Evolutionary conservation across 2,797 vertebrate genomes (phyloP), one percentile per base, ranked within the genome.

Genomic region (Euphonia xanthogaster): DNA sequence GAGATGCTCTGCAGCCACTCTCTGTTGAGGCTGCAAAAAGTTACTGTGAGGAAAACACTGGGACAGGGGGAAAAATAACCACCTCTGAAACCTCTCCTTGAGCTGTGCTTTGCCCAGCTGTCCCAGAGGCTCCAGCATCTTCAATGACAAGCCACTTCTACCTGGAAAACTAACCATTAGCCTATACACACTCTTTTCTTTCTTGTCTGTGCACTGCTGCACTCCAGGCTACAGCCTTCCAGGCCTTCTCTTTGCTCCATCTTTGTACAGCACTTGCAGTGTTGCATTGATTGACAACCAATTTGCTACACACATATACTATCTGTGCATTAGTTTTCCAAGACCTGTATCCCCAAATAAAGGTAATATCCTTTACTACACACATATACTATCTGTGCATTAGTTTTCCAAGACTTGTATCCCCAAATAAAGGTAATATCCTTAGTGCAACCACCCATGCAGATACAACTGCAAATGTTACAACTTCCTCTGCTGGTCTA

Each of bases 301-400:
- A 80, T 10, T 47, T 67, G 31, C 1, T 37, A 39, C 24, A 40
- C 2, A n/a, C 4, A 35, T 1, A 60, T 0, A 5, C 10, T n/a
- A 53, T 5, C 44, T 51, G 20, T 58, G 47, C 35, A 24, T 67
- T 16, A 7, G 9, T 33, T 92, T 93, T 87, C 55, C 45, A 71
- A 85, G 60, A 51, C 20, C 27, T 47, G 4, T 8, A 61, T 35
- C 30, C 51, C 39, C 67, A 85, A 15, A 33, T 40, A 40, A 40
- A 40, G 7, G 37, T 37, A 37, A 37, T 37, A 37, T 37, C 37
- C 37, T 10, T 47, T 67, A 33, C 1, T 35, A 39, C 24, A 44
- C 2, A n/a, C 4, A 35, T 1, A 62, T 0, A 5, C 11, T 31
- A 53, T 5, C 44, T 51, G 20, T 57, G 45, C 35, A 27, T 67